Base-by-base conservation (phyloP, 2,113 vertebrate species). In the Spea multiplicata region DNA sequence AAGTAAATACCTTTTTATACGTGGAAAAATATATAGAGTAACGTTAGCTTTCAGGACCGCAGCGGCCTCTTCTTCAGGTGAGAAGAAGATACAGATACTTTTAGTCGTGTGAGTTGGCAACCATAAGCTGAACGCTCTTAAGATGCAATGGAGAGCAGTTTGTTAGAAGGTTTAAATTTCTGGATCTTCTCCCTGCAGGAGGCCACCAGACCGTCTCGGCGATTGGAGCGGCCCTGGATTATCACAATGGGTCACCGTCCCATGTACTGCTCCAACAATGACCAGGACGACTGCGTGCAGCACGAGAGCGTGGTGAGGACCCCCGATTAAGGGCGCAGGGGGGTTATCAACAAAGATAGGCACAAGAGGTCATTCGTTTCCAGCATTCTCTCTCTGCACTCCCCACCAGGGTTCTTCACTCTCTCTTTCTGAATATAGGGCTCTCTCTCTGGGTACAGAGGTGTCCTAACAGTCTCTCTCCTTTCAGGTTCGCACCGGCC, bases 161-260 rank as follows among this genome's bases (percentile, higher is more conserved):
- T 52, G 9, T 7, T 52, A 52, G 9, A 52, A 7, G 8, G 50
- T 52, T 7, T 52, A 57, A 9, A 5, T 14, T 55, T 2, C 62
- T 46, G 0, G 16, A 48, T 16, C 53, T 49, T 14, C 3, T 30
- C n/a, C 59, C 14, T 44, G 10, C 79, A 95, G 93, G 90, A 92
- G 75, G 93, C 93, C 17, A 91, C 84, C 84, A 87, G 71, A 83
- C 82, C 85, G 1, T 90, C 92, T 82, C 88, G 89, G 86, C 83
- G 93, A 66, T 65, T 85, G 3, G 79, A 52, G 5, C 88, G 84
- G 17, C 95, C 95, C 0, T 96, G 95, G 95, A 93, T 96, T 86
- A 93, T 96, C 82, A 96, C 95, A 45, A 95, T 96, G 95, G 95
- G 92, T 46, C 95, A 96, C 83, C 88, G 94, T 78, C 95, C 95